Evolutionary conservation across 2,797 vertebrate species (phyloP), one percentile per base, ranked within the genome.

Genomic region (Rhynchotus rufescens): DNA sequence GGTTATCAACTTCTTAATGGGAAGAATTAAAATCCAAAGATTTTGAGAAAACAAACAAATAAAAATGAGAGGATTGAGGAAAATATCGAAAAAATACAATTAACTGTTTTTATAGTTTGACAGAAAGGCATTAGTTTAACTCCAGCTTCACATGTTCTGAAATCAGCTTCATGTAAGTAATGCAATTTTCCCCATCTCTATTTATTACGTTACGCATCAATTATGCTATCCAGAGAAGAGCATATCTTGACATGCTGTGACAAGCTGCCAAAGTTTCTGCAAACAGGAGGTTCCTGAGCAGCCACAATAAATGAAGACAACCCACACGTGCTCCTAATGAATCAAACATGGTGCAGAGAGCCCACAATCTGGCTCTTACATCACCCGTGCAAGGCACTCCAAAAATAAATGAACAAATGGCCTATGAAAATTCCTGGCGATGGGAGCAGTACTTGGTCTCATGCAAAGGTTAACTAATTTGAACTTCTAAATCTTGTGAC

Each of bases 171-270:
- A 74, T 1, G 61, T 28, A 49, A 23, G 4, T 28, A 92, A 62
- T 1, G 0, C 56, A 3, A 3, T 57, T 86, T 88, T 89, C 51
- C 75, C 61, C 2, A 0, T 79, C 89, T 59, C 91, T 62, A n/a
- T 85, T 96, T 84, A 83, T 60, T 91, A 78, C 85, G 81, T 94
- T 93, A 79, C 57, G 64, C 92, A 92, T 49, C 72, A 83, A 92
- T 45, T 45, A 81, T 16, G 40, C 92, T 40, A 17, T 60, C 73
- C 1, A 0, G 88, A 85, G 75, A 84, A 0, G 16, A 90, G 87
- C 77, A 57, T 51, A 92, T 76, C 80, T 2, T 88, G 89, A 89
- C 71, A 19, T 0, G 21, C 80, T 54, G 75, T 52, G 78, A 93
- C 77, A 83, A 92, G 93, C 91, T 95, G 92, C 89, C 92, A 65